Percentiles rank a stretch among this genome's conserved stretches.
Conservation (phyloP, 2,113 vertebrate genomes). For the Alligator sinensis region DNA sequence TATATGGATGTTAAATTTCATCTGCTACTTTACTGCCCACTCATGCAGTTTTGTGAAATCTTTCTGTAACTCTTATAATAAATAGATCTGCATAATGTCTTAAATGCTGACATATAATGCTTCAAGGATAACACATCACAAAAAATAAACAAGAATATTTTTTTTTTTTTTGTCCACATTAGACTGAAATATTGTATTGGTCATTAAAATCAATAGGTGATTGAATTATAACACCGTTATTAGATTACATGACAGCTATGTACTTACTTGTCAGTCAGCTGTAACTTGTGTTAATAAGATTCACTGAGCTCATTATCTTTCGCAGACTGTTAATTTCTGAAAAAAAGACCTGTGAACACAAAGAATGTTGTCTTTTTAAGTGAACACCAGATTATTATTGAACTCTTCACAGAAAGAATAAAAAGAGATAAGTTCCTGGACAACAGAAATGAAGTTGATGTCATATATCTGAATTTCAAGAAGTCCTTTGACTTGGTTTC, state of each 20-base stretch:
- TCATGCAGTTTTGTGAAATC: not conserved
- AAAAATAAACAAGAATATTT: not conserved
- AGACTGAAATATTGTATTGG: not conserved
- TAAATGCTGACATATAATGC: not conserved
- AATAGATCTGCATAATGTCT: not conserved
- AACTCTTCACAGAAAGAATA: slow-evolving; percentile 3
- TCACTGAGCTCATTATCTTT: slow-evolving; percentile 64
- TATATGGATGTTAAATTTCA: too few relatives aligned
- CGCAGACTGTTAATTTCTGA: slow-evolving; percentile 54
- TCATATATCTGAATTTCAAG: slow-evolving; percentile 18
- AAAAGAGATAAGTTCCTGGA: slow-evolving; percentile 36
- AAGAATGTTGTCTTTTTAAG: slow-evolving; percentile 49
- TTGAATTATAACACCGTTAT: slow-evolving; percentile 51
- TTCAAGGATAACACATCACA: not conserved
- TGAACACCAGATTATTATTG: slow-evolving; percentile 44
- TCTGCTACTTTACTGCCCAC: too few relatives aligned
- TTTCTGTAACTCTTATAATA: not conserved
- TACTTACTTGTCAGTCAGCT: slow-evolving; percentile 61
- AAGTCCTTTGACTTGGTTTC: too few relatives aligned
- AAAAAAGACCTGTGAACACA: slow-evolving; percentile 39
- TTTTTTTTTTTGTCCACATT: not conserved
- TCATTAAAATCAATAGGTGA: slow-evolving; percentile 56
- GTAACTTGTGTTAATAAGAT: slow-evolving; percentile 67
- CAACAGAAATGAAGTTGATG: not conserved
- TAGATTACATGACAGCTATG: slow-evolving; percentile 41